phyloP scores from a whole-genome alignment of 2,113 vertebrate genomes.

The Grus americana region DNA sequence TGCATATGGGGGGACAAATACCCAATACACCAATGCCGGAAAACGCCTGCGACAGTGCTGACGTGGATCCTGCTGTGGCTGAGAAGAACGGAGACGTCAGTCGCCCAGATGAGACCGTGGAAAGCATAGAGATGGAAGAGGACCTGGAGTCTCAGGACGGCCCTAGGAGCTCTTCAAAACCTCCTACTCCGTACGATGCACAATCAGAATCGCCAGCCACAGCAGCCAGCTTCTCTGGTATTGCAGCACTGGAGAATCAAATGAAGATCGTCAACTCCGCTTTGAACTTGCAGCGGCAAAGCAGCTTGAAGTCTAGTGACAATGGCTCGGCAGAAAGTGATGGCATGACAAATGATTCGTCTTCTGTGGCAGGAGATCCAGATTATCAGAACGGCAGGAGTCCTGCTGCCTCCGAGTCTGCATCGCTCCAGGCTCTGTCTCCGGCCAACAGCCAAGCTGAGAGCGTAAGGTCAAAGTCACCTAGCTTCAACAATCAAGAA shows the following conservation, averaged over 20 bases:
- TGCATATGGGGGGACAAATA: conserved; percentile 98
- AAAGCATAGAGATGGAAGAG: conserved; percentile 75
- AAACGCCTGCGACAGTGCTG: conserved; percentile 74
- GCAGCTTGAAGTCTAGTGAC: conserved; percentile 82
- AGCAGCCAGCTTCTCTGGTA: conserved; percentile 68
- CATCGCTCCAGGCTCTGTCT: conserved; percentile 81
- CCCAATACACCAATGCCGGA: conserved; percentile 90
- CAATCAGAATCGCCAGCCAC: conserved; percentile 62
- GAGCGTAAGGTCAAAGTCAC: conserved; percentile 80
- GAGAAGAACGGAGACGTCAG: conserved; percentile 72
- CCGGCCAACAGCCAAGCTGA: conserved; percentile 82
- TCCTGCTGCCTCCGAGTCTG: conserved; percentile 79
- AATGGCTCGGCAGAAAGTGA: conserved; percentile 83
- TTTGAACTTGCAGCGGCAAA: conserved; percentile 84
- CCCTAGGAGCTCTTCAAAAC: conserved; percentile 58
- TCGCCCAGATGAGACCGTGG: conserved; percentile 69
- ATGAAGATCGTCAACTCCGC: conserved; percentile 80
- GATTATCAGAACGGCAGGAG: conserved; percentile 86
- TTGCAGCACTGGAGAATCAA: conserved; percentile 75
- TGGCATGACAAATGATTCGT: conserved; percentile 81
- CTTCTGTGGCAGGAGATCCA: conserved; percentile 73
- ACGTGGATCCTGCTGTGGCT: conserved; percentile 64
- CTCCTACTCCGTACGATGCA: conserved; percentile 41
- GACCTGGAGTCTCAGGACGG: conserved; percentile 77
- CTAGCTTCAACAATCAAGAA: conserved; percentile 75